Base-by-base conservation (phyloP, 2,113 vertebrate species). In the Tenebrosternarchus preto region DNA sequence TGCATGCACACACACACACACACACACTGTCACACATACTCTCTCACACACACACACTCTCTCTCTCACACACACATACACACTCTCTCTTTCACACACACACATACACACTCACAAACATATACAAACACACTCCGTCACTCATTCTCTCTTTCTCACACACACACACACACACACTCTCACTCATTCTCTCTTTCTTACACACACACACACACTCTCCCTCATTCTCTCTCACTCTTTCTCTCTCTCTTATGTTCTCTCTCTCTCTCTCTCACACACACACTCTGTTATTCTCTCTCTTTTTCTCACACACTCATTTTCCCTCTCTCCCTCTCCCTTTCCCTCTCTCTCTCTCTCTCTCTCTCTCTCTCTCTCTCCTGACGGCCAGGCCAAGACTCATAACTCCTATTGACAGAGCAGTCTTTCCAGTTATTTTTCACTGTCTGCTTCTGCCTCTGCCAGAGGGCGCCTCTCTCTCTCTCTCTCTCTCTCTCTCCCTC, bases 351-450 rank as follows among this genome's bases (percentile, higher is more conserved):
- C 75, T 83, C 78, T 72, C 71, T 78, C 80, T 76, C 85, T 83
- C 84, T 83, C 33, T 5, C 75, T 83, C 78, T 72, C 71, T 78
- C 80, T 76, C 85, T 83, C 84, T 83, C 33, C 85, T 72, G 73
- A 81, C 85, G 84, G 81, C 81, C 0, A 77, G 86, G 90, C 91
- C 91, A 92, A 85, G 83, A 90, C 86, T 86, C 87, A 80, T 89
- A 90, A 89, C 85, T 92, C 91, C 90, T 80, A 83, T 87, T 90
- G 89, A 90, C 91, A 88, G 85, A 86, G 85, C 88, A 85, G 86
- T 89, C 88, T 90, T 85, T 91, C 85, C 88, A 88, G 90, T 89
- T 88, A 86, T 91, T 90, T 90, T 91, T 88, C 87, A 85, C 82
- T 81, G 82, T 68, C 55, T 63, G 85, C 88, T 90, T 84, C 57